These are phyloP conservation scores for Pogonomyrmex californicus DNA, from an alignment of 1,140 invertebrate species.

Conservation along the genomic window DNA sequence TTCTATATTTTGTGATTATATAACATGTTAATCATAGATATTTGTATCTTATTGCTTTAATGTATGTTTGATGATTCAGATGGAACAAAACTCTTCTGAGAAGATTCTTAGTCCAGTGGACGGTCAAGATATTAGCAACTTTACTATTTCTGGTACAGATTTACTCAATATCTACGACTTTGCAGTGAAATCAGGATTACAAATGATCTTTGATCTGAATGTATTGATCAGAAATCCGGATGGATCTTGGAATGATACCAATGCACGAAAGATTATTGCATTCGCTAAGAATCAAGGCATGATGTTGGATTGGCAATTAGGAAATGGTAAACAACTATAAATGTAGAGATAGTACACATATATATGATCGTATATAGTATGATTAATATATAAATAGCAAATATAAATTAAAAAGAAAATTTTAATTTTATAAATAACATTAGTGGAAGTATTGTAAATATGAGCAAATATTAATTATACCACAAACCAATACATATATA, in stretches of 20 bases:
- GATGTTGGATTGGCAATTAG: slow-evolving; percentile 90
- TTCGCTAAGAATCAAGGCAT: slow-evolving; percentile 88
- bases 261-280: slow-evolving; percentile 89
- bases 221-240: slow-evolving; percentile 88
- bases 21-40: not conserved
- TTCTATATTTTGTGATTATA: not conserved
- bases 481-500: not conserved
- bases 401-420: slow-evolving; percentile 3
- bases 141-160: slow-evolving; percentile 80
- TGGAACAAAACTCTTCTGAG: not conserved
- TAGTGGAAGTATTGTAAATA: not conserved
- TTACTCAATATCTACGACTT: slow-evolving; percentile 88
- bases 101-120: slow-evolving; percentile 69
- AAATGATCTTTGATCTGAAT: slow-evolving; percentile 91
- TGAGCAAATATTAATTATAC: not conserved
- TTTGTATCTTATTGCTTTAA: not conserved
- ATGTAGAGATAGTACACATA: not conserved
- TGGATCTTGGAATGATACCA: slow-evolving; percentile 89
- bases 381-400: slow-evolving; percentile 13
- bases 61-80: slow-evolving; percentile 29
- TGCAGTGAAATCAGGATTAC: slow-evolving; percentile 85
- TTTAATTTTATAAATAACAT: not conserved
- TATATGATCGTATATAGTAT: not conserved
- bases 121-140: slow-evolving; percentile 81
- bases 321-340: slow-evolving; percentile 88